Conservation (phyloP, 2,113 vertebrate genomes). For the Brachyhypopomus occidentalis region DNA sequence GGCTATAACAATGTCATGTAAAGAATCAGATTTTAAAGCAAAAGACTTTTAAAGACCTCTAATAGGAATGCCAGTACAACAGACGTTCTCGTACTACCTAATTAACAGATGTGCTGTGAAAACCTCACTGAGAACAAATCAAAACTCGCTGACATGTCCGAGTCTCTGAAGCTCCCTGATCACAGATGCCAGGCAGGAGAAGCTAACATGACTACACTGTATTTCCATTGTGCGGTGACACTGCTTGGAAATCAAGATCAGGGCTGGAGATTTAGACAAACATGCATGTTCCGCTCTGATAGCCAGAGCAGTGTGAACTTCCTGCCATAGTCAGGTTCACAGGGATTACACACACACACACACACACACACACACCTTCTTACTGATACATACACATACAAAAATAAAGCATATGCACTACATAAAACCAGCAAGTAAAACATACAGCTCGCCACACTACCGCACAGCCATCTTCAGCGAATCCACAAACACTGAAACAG, state of each 20-base stretch:
- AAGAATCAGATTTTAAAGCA: slow-evolving; percentile 18
- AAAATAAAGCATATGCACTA: not conserved
- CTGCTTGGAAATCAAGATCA: slow-evolving; percentile 46
- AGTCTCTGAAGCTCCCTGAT: slow-evolving; percentile 32
- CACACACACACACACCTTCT: slow-evolving; percentile 10
- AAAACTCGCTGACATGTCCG: slow-evolving; percentile 12
- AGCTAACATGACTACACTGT: slow-evolving; percentile 27
- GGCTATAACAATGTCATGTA: not conserved
- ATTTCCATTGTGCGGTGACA: slow-evolving; percentile 32
- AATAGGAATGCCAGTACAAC: slow-evolving; percentile 10
- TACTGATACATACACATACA: not conserved
- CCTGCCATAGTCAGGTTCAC: slow-evolving; percentile 66
- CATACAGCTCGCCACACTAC: not conserved
- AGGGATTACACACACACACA: slow-evolving; percentile 45
- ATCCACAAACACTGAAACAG: no score
- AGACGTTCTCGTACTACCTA: slow-evolving; percentile 14
- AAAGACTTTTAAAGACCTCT: not conserved
- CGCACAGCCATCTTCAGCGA: not conserved
- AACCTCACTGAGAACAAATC: slow-evolving; percentile 29
- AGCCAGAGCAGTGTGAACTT: slow-evolving; percentile 76
- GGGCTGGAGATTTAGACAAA: slow-evolving; percentile 69
- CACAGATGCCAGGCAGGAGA: slow-evolving; percentile 11
- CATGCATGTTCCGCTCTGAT: slow-evolving; percentile 76
- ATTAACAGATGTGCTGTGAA: slow-evolving; percentile 17
- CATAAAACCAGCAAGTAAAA: not conserved